Evolutionary conservation across 2,888 invertebrate species (phyloP), one percentile per base, ranked within the genome.

Genomic region (Ectropis crepuscularia): DNA sequence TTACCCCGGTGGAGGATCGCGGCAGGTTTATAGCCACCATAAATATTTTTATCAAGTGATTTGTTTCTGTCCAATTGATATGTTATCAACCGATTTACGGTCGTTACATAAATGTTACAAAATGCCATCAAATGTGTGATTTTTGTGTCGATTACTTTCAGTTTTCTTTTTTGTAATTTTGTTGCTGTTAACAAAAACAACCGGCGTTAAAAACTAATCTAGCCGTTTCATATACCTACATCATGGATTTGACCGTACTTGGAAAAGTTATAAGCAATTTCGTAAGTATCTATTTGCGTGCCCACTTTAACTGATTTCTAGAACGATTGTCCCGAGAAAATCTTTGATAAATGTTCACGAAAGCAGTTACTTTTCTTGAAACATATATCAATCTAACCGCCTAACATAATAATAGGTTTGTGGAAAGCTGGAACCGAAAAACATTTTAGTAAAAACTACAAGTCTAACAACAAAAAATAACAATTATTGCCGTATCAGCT

Each of bases 261-360:
- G 90, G 90, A 54, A 87, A 81, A 75, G 84, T 83, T 64, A 89
- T 91, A 63, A 90, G 83, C 76, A 91, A 87, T 69, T 90, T 92
- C 74, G 91, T 91, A 77, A 92, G 91, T 90, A 82, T 59, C n/a
- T 61, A 12, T 28, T 28, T 28, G 16, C 16, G 16, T 28, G 16
- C 16, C 16, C 4, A 28, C 16, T 4, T 28, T 28, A 28, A 28
- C 4, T 28, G 16, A 28, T 28, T 28, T 28, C 16, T 28, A 28
- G 16, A 28, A 28, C 16, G 16, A 28, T 28, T 28, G 16, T 28
- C 16, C 16, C 16, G 4, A 28, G 16, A 28, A 28, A 28, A 28
- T 28, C 1, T 28, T 28, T 28, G 16, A 28, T 28, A 28, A 28
- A 28, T 28, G 16, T 28, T 2, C 16, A 28, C 16, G 16, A 28